Evolutionary conservation across 2,113 vertebrate species (phyloP), one percentile per base, ranked within the genome.

Genomic region (Rostratula benghalensis): DNA sequence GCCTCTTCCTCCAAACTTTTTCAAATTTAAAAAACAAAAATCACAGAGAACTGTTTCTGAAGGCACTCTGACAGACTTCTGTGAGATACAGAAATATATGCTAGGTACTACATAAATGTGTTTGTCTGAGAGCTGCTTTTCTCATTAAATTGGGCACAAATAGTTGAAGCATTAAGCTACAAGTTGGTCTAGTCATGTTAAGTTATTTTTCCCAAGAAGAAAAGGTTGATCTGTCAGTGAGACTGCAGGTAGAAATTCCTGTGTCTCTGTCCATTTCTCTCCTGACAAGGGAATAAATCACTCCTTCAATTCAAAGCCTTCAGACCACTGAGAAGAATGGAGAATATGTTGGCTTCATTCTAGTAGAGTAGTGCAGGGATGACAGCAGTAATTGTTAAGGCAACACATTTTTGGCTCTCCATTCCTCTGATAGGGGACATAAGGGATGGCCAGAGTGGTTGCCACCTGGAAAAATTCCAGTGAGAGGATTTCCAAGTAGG

Each of bases 401-500:
- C 78, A 89, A 85, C 81, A 56, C 23, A 56, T 89, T 96, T 80
- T 71, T 94, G 91, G 37, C 67, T 94, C 51, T 67, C 57, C 0
- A 0, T 80, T 84, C 20, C 43, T 94, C 65, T 91, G 63, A 46
- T 4, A 78, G 53, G 41, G 53, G 41, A 51, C 19, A 11, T 84
- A 54, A 93, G 80, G n/a, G 46, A 89, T 94, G 89, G 87, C 70
- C 74, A 87, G 67, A 9, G 6, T 4, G 10, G 35, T 67, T 96
- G 94, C 92, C 89, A 94, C 81, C 74, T 96, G 87, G 95, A 96
- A 94, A 89, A 69, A 65, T 56, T 87, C 81, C 92, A 96, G 57
- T 39, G 59, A 90, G 74, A 91, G n/a, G 50, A 53, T 90, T 92
- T 96, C 90, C 89, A 93, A 92, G 80, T 37, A 69, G 61, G 14